Conservation (phyloP, 2,888 invertebrate genomes). For the Cynaeus angustus region DNA sequence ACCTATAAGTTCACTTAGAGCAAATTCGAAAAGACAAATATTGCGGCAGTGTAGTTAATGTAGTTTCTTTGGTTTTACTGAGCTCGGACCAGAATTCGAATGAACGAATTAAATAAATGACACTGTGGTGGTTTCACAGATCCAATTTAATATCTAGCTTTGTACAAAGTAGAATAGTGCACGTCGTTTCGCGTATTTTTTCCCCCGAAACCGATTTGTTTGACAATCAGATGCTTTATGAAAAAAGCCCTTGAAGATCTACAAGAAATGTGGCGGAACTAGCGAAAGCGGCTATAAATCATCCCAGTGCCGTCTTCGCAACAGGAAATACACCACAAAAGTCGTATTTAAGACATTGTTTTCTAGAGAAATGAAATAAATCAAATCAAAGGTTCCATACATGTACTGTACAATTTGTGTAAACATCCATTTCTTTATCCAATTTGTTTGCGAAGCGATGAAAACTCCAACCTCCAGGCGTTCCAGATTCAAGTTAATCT, state of each 20-base stretch:
- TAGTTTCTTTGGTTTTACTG: conserved; percentile 42
- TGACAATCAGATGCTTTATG: conserved; percentile 2
- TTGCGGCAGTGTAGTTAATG: conserved; percentile 42
- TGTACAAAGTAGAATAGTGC: background rate
- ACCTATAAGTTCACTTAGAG: conserved; percentile 49
- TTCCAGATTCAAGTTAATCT: conserved; percentile 30
- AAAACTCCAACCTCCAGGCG: conserved; percentile 16
- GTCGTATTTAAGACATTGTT: background rate
- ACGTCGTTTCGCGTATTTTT: background rate
- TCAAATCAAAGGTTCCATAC: background rate
- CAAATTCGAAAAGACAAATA: conserved; percentile 50
- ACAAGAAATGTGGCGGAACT: conserved; percentile 6
- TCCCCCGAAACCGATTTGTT: conserved; percentile 18
- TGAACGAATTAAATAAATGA: conserved; percentile 40
- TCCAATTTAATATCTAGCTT: conserved; percentile 25
- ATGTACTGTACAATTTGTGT: conserved; percentile 3
- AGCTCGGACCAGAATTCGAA: conserved; percentile 32
- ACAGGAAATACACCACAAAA: background rate
- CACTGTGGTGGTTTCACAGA: conserved; percentile 1
- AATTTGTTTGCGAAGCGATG: conserved; percentile 21
- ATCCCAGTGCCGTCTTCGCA: background rate
- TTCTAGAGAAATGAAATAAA: background rate
- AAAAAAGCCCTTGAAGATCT: conserved; percentile 11
- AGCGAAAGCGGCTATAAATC: conserved; percentile 17
- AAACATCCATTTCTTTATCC: conserved; percentile 28